phyloP scores from a whole-genome alignment of 2,888 invertebrate genomes.

The Melolontha melolontha region DNA sequence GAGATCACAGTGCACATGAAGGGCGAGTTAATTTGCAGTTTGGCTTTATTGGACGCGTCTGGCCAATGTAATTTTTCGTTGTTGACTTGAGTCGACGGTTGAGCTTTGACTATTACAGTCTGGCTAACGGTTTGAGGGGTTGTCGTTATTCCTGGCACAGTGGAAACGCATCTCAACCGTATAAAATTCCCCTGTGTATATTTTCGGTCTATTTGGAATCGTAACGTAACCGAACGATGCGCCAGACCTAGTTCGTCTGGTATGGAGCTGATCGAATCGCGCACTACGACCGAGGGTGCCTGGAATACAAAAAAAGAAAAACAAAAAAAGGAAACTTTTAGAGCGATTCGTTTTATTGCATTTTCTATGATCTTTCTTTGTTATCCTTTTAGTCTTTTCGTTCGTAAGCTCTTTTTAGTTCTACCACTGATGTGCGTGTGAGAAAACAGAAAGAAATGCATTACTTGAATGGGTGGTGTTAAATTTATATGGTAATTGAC shows the following conservation, averaged over 20 bases:
- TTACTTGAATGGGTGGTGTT: constrained; percentile 4
- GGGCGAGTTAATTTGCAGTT: constrained; percentile 39
- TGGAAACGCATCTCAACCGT: constrained; percentile 57
- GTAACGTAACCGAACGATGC: constrained; percentile 53
- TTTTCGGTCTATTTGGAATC: constrained; percentile 54
- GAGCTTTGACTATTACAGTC: constrained; percentile 50
- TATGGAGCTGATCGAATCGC: constrained; percentile 53
- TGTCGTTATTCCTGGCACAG: constrained; percentile 56
- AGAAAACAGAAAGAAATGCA: constrained; percentile 6
- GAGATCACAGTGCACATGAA: constrained; percentile 19
- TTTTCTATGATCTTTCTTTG: constrained; percentile 29
- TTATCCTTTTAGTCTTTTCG: constrained; percentile 5
- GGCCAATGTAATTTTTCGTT: constrained; percentile 57
- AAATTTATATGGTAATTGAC: constrained; percentile 40
- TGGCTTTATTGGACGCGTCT: constrained; percentile 44
- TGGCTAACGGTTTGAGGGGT: constrained; percentile 51
- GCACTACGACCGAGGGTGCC: constrained; percentile 51
- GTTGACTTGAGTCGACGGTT: constrained; percentile 53
- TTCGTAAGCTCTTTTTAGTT: constrained; percentile 1
- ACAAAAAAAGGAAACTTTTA: constrained; percentile 34
- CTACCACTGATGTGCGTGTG: not conserved
- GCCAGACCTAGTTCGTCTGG: constrained; percentile 53
- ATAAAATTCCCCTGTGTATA: constrained; percentile 52
- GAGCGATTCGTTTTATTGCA: constrained; percentile 35
- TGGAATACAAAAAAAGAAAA: constrained; percentile 47